A percentile compares a stretch with the other conserved stretches of the same genome.
phyloP scores from a whole-genome alignment of 2,888 invertebrate species.

The Osmoderma eremita region DNA sequence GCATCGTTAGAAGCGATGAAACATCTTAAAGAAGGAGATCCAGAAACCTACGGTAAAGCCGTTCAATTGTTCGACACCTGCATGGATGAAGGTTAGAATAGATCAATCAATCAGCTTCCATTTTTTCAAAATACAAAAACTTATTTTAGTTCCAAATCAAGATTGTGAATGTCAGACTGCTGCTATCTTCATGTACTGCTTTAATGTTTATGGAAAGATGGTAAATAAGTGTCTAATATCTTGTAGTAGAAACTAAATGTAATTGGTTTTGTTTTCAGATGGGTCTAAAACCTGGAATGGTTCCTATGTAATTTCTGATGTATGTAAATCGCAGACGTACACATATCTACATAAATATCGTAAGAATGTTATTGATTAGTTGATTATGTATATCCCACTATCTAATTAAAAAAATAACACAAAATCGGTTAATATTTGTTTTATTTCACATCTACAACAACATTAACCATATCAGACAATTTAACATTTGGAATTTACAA shows the following conservation, averaged over 20 bases:
- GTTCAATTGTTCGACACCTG: conserved; percentile 44
- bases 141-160: conserved; percentile 39
- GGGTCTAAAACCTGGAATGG: conserved; percentile 27
- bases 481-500: too few species aligned
- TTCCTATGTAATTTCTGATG: conserved; percentile 15
- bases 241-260: neutral
- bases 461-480: too few species aligned
- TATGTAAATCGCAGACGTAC: neutral
- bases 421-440: too few species aligned
- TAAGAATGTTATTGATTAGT: too few species aligned
- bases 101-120: neutral
- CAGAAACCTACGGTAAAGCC: conserved; percentile 44
- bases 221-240: conserved; percentile 11
- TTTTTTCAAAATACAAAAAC: conserved; percentile 28
- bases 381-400: too few species aligned
- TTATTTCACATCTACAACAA: too few species aligned
- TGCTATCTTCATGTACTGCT: conserved; percentile 38
- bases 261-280: conserved; percentile 16
- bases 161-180: conserved; percentile 43
- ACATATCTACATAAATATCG: too few species aligned
- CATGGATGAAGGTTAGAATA: conserved; percentile 43
- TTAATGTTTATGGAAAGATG: conserved; percentile 29
- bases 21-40: conserved; percentile 43
- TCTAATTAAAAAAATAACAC: too few species aligned
- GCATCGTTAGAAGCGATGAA: conserved; percentile 37